Conservation (phyloP, 2,888 invertebrate genomes). For the Scrobipalpa costella region DNA sequence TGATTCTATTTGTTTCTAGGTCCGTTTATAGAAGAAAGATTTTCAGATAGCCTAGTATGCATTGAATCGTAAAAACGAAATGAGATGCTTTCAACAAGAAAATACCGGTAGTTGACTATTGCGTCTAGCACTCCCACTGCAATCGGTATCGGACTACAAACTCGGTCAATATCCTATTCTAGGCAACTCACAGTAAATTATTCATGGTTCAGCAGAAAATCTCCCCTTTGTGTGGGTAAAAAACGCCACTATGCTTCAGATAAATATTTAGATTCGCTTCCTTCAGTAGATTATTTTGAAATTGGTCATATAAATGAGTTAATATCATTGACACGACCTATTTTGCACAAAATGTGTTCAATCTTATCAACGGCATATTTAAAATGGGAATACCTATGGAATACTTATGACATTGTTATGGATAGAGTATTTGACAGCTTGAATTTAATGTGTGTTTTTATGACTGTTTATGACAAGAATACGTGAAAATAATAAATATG, state of each 20-base stretch:
- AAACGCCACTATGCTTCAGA: background rate
- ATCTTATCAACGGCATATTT: too few species aligned
- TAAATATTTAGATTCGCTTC: background rate
- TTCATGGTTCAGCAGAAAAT: slow-evolving; percentile 19
- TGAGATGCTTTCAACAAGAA: background rate
- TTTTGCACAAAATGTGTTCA: too few species aligned
- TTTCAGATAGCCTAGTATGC: background rate
- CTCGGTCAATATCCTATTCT: slow-evolving; percentile 13
- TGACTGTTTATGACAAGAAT: too few species aligned
- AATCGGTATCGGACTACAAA: slow-evolving; percentile 2
- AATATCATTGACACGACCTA: too few species aligned
- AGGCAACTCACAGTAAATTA: slow-evolving; percentile 14
- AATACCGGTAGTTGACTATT: background rate
- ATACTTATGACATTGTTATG: too few species aligned
- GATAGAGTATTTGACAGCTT: too few species aligned
- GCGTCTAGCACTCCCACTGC: background rate
- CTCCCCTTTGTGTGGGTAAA: slow-evolving; percentile 2
- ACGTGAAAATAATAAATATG: too few species aligned
- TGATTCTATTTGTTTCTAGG: too few species aligned
- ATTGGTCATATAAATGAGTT: too few species aligned
- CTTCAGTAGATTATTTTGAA: background rate
- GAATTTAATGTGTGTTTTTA: too few species aligned
- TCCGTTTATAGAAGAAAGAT: too few species aligned
- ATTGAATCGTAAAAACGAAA: background rate
- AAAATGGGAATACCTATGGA: too few species aligned